These are phyloP conservation scores for Babyrousa celebensis DNA, from an alignment of 2,797 vertebrate species.

Conservation along the genomic window DNA sequence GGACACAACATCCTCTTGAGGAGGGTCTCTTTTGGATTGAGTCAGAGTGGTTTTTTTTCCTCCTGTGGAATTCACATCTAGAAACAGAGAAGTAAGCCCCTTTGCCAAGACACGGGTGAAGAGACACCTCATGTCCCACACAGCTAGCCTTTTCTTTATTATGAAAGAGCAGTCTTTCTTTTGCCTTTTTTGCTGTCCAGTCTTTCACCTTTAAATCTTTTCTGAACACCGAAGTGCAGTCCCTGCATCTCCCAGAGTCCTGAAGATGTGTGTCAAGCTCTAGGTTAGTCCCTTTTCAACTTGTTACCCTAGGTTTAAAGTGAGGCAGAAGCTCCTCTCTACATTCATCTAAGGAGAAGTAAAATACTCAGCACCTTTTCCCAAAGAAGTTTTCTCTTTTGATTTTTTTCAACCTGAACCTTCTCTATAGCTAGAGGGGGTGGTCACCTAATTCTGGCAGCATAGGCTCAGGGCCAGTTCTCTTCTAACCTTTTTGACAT, in stretches of 20 bases:
- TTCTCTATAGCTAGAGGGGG: neutral
- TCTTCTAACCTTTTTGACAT: slow-evolving; percentile 13
- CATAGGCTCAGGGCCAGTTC: neutral
- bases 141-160: neutral
- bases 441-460: neutral
- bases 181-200: neutral
- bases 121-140: neutral
- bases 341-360: neutral
- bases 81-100: neutral
- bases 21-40: neutral
- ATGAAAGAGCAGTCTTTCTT: neutral
- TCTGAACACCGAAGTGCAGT: neutral
- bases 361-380: neutral
- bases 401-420: neutral
- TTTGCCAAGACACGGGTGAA: neutral
- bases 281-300: neutral
- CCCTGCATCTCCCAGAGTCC: neutral
- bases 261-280: neutral
- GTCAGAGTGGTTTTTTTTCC: neutral
- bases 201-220: neutral
- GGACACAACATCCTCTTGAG: neutral
- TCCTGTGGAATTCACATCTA: neutral
- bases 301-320: neutral
- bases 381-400: neutral
- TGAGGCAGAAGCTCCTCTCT: neutral